These are phyloP conservation scores for Timandra comae DNA, from an alignment of 2,888 invertebrate genomes.

Conservation along the genomic window DNA sequence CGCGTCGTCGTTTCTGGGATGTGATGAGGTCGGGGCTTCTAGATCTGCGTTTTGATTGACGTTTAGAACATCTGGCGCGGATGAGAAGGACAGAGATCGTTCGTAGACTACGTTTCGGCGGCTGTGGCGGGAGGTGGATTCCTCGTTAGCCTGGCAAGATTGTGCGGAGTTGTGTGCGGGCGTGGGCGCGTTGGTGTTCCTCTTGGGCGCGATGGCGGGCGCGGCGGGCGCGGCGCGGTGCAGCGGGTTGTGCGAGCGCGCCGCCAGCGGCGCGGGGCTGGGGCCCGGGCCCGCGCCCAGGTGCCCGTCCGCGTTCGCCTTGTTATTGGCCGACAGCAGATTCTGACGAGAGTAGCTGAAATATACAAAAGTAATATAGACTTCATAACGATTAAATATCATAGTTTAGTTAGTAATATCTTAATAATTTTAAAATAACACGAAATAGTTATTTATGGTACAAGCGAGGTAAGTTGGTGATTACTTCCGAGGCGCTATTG, in stretches of 20 bases:
- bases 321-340: slow-evolving; percentile 84
- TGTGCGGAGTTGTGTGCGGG: slow-evolving; percentile 25
- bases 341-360: slow-evolving; percentile 93
- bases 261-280: slow-evolving; percentile 65
- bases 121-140: slow-evolving; percentile 27
- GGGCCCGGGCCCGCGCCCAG: slow-evolving; percentile 52
- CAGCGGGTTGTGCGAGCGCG: slow-evolving; percentile 75
- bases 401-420: too few relatives aligned
- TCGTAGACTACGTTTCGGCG: slow-evolving; percentile 55
- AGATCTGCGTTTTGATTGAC: slow-evolving; percentile 61
- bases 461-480: too few relatives aligned
- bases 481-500: too few relatives aligned
- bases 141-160: slow-evolving; percentile 28
- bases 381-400: too few relatives aligned
- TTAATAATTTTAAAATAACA: too few relatives aligned
- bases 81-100: slow-evolving; percentile 63
- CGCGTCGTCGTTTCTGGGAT: slow-evolving; percentile 35
- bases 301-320: slow-evolving; percentile 81
- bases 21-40: slow-evolving; percentile 26
- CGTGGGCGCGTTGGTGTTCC: slow-evolving; percentile 48
- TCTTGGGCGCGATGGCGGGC: slow-evolving; percentile 48
- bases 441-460: too few relatives aligned
- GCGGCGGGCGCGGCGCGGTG: slow-evolving; percentile 48
- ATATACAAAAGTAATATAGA: slow-evolving; percentile 27
- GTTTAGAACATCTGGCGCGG: slow-evolving; percentile 77